phyloP scores from a whole-genome alignment of 2,113 vertebrate genomes.

The Ictidomys tridecemlineatus region DNA sequence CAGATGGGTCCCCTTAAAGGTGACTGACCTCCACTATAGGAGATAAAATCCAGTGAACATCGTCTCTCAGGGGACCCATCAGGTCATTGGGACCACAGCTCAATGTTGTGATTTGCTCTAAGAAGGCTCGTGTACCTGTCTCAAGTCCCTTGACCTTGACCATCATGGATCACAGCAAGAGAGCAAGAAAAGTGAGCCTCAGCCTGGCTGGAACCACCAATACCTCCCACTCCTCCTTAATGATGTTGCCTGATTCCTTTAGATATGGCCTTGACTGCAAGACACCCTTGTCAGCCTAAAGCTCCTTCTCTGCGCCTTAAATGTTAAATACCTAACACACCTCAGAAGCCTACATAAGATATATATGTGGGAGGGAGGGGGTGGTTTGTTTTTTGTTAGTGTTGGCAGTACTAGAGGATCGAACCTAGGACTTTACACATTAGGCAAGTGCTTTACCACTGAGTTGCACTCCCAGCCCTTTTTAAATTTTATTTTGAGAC shows the following conservation, averaged over 20 bases:
- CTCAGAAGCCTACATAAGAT: neutral
- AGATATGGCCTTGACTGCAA: neutral
- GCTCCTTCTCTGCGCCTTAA: neutral
- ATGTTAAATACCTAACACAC: neutral
- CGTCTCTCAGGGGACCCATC: neutral
- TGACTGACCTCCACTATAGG: neutral
- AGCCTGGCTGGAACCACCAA: neutral
- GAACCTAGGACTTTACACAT: neutral
- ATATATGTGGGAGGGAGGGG: neutral
- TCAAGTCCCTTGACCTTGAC: neutral
- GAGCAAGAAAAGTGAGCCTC: neutral
- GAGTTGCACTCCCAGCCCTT: neutral
- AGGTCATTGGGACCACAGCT: neutral
- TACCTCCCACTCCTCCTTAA: neutral
- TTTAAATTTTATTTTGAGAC: neutral
- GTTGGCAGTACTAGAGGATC: neutral
- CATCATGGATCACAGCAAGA: neutral
- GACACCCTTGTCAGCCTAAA: neutral
- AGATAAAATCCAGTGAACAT: neutral
- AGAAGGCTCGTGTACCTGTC: neutral
- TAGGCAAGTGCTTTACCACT: neutral
- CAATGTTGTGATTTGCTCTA: neutral
- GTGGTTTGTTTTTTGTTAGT: neutral
- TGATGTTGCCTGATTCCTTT: rapidly evolving
- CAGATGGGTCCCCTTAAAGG: neutral